phyloP scores from a whole-genome alignment of 1,140 invertebrate genomes.

The Nasonia longicornis region DNA sequence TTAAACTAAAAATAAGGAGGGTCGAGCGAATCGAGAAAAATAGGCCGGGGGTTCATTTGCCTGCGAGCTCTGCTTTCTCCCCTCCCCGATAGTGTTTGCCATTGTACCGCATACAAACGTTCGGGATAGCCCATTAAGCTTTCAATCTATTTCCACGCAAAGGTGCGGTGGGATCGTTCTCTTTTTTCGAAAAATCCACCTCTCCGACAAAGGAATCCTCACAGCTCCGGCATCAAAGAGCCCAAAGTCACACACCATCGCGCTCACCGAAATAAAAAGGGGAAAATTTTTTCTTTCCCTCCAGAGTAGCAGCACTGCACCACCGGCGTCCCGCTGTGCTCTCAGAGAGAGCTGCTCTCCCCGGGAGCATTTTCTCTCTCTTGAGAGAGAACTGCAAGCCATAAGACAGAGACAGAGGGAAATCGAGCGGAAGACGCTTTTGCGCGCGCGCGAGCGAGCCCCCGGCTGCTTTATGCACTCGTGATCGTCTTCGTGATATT shows the following conservation, averaged over 20 bases:
- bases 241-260: neutral
- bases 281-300: neutral
- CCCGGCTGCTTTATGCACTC: constrained; percentile 37
- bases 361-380: constrained; percentile 14
- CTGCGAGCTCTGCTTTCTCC: neutral
- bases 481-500: constrained; percentile 41
- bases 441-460: neutral
- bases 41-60: neutral
- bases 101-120: neutral
- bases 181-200: neutral
- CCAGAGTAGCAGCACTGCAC: neutral
- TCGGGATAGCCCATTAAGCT: neutral
- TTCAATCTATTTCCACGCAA: no score
- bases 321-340: constrained; percentile 14
- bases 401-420: constrained; percentile 11
- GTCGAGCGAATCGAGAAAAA: neutral
- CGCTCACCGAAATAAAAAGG: neutral
- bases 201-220: neutral
- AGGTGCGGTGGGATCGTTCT: no score
- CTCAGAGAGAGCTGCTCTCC: neutral
- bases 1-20: constrained; percentile 25
- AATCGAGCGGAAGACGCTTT: constrained; percentile 35
- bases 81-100: no score
- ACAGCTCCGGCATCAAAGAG: neutral
- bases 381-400: neutral